Conservation (phyloP, 2,797 vertebrate genomes). For the Brachyalestes nurse region DNA sequence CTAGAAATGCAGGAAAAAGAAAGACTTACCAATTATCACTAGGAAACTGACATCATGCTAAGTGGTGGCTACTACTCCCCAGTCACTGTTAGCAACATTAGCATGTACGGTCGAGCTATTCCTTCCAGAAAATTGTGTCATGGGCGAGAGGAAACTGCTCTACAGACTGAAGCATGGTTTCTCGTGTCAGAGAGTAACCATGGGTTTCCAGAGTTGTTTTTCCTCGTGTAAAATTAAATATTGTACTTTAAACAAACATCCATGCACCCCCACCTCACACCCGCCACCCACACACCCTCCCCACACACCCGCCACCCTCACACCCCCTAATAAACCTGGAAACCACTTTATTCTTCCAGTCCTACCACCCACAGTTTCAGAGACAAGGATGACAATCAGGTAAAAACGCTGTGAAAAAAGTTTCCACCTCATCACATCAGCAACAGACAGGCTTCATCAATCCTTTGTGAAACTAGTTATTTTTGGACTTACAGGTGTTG, state of each 20-base stretch:
- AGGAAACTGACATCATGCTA: neutral
- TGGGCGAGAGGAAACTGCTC: neutral
- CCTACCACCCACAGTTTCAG: constrained; percentile 63
- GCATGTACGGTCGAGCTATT: neutral
- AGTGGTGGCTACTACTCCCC: neutral
- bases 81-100: neutral
- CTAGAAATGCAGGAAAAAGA: neutral
- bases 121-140: neutral
- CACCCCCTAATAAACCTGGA: constrained; percentile 64
- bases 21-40: neutral
- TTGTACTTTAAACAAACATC: too few relatives aligned
- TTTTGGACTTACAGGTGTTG: constrained; percentile 99
- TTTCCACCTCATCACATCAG: constrained; percentile 74
- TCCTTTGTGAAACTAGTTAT: constrained; percentile 92
- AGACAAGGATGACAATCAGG: constrained; percentile 67
- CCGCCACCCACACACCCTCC: neutral
- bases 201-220: constrained; percentile 2
- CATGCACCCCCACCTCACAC: neutral
- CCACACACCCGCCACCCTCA: neutral
- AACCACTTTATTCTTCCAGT: constrained; percentile 71
- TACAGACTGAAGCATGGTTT: neutral
- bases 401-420: constrained; percentile 68
- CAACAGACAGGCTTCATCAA: constrained; percentile 88
- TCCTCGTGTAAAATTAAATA: neutral
- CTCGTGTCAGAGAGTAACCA: constrained; percentile 3